Percentiles rank a stretch among this genome's conserved stretches.
phyloP scores from a whole-genome alignment of 1,140 invertebrate genomes.

The Drosophila grimshawi region DNA sequence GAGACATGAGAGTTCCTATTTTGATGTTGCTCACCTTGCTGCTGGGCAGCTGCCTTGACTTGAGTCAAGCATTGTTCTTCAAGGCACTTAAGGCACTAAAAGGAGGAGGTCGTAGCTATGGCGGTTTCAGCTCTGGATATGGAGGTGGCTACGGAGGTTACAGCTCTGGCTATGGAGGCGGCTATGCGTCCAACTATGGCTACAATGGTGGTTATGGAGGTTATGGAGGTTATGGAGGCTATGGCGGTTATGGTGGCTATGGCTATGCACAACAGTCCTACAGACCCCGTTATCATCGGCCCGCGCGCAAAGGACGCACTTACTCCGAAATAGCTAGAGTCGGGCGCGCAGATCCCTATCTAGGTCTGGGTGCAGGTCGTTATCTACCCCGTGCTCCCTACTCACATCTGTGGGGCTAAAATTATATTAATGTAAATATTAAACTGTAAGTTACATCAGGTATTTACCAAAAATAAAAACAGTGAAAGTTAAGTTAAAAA shows the following conservation, averaged over 20 bases:
- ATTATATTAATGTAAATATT: not conserved
- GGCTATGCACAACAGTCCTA: conserved; percentile 13
- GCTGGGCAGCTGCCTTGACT: conserved; percentile 35
- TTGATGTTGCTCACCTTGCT: conserved; percentile 37
- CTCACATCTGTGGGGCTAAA: conserved; percentile 53
- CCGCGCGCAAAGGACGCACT: conserved; percentile 63
- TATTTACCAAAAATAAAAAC: not conserved
- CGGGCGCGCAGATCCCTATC: conserved; percentile 47
- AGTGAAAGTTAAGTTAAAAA: not conserved
- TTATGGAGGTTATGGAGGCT: conserved; percentile 24
- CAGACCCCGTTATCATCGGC: conserved; percentile 13
- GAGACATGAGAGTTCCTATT: conserved; percentile 52
- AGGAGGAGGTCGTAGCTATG: conserved; percentile 20
- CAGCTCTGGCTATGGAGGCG: conserved; percentile 8
- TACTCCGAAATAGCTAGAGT: conserved; percentile 55
- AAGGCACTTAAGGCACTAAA: conserved; percentile 51
- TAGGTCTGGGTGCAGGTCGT: conserved; percentile 55
- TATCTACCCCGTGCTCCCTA: conserved; percentile 46
- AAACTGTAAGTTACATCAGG: not conserved
- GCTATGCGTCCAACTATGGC: conserved; percentile 26
- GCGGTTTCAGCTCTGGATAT: conserved; percentile 9
- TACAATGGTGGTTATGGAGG: conserved; percentile 1
- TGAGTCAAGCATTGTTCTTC: conserved; percentile 53
- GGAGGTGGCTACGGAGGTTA: conserved; percentile 26
- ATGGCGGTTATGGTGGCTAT: conserved; percentile 25